Evolutionary conservation across 30 jellyfish, hydroid and myxozoan species (phyloP), one percentile per base, ranked within the genome.

Genomic region (Aurelia aurita complex sp. Pacific): DNA sequence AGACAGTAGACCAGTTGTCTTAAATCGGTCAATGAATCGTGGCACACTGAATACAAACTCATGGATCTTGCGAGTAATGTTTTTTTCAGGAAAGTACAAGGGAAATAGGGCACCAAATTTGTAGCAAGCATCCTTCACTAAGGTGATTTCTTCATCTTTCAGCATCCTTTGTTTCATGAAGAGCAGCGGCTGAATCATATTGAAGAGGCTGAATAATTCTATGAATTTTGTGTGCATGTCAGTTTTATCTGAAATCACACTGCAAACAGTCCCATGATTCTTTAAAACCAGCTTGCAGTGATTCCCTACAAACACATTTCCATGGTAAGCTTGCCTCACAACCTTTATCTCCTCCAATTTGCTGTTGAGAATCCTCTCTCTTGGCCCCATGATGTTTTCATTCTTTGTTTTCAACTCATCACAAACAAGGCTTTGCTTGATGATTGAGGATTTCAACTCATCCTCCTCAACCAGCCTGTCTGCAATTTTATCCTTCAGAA

Each of bases 271-370:
- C 57, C 14, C 82, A 55, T 77, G 62, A 54, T 77, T 32, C 63
- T 53, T 61, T 35, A 77, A 43, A 77, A 77, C 83, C 19, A 77
- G 34, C 63, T 77, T 77, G 83, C 88, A 77, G 23, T 77, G 88
- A 63, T 77, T 77, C 63, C 88, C 88, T 17, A 77, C 88, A 77
- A 77, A 77, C 10, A 77, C 88, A 33, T 61, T 77, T 23, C 88
- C 86, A 60, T 77, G 88, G 50, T 77, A 77, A 1, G 88, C 88
- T 42, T 77, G 85, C 63, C 88, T 57, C 10, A 12, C 50, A 16
- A 77, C 88, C 59, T 57, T 63, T 4, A 63, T 63, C 38, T 63
- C 72, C 11, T 63, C 72, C 38, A 63, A 8, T 63, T 63, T 63
- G 72, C 15, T 18, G 38, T 10, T 63, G 34, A 63, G 38, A 19